A percentile compares a stretch with the other conserved stretches of the same genome.
phyloP scores from a whole-genome alignment of 2,797 vertebrate species.

The Arctocebus calabarensis region DNA sequence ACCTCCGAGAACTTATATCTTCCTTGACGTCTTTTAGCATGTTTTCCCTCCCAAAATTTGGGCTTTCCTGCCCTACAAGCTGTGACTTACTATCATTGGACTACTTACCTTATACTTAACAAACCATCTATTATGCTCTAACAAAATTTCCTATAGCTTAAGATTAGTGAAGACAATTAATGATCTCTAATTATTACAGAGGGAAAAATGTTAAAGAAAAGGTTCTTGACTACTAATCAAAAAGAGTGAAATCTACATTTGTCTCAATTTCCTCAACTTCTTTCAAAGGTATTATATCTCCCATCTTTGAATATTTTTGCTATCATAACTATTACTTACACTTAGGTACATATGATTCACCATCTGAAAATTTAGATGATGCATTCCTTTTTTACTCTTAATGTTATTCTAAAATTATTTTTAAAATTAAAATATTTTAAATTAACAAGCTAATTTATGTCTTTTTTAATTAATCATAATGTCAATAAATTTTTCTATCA shows the following conservation, averaged over 20 bases:
- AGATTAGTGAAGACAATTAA: slow-evolving; percentile 13
- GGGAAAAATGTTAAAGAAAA: slow-evolving; percentile 18
- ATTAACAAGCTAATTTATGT: neutral
- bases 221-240: neutral
- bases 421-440: neutral
- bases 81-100: neutral
- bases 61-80: neutral
- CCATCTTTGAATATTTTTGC: neutral
- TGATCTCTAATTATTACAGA: neutral
- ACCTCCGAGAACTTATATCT: neutral
- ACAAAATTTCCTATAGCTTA: neutral
- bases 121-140: neutral
- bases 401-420: neutral
- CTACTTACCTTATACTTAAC: neutral
- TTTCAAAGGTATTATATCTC: slow-evolving; percentile 3
- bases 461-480: neutral
- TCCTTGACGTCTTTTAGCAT: neutral
- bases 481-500: neutral
- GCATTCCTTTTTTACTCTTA: neutral
- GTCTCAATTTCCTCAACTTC: neutral
- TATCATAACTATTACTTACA: slow-evolving; percentile 31
- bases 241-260: neutral
- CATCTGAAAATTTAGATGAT: neutral
- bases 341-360: neutral
- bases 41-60: neutral